Base-by-base conservation (phyloP, 2,888 invertebrate species). In the Meghimatium bilineatum region DNA sequence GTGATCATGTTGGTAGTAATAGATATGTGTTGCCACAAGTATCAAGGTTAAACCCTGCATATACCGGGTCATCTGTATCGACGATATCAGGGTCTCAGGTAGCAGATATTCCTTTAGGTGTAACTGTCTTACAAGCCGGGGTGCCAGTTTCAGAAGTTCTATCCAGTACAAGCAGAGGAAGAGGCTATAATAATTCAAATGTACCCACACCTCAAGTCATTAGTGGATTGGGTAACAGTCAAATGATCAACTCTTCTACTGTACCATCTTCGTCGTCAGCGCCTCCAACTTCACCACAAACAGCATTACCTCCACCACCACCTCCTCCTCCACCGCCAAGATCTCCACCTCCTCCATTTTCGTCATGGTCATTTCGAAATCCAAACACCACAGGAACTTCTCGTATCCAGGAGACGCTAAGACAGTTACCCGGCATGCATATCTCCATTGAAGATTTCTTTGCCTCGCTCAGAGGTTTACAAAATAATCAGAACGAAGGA, bases 341-440 rank as follows among this genome's bases (percentile, higher is more conserved):
- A 29, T 67, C 77, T 17, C 83, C 78, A 44, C 36, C 74, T 60
- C 66, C 77, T 14, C 56, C 80, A 72, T 63, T 34, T 80, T 63
- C 83, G 20, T 44, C 52, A 1, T 56, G 71, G 38, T 49, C 38
- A 1, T 44, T 44, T 52, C 14, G 67, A 5, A 63, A 71, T 49
- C 8, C n/a, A 36, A 69, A 2, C 56, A 49, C 29, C 17, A 23
- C 75, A 1, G 60, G 63, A 34, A 67, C 10, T 1, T 77, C 75
- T 29, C 32, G 69, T 5, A 32, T 69, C 20, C 66, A 66, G 29
- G 60, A 66, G 32, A 69, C 72, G 0, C 49, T 66, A n/a, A 38
- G 83, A 38, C 76, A 85, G 6, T 75, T 84, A 36, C 84, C 84
- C 29, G 85, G 85, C 10, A 87, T 87, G 87, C 87, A 87, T 72